Base-by-base conservation (phyloP, 64 coral and sea anemone species). In the Stylophora pistillata region DNA sequence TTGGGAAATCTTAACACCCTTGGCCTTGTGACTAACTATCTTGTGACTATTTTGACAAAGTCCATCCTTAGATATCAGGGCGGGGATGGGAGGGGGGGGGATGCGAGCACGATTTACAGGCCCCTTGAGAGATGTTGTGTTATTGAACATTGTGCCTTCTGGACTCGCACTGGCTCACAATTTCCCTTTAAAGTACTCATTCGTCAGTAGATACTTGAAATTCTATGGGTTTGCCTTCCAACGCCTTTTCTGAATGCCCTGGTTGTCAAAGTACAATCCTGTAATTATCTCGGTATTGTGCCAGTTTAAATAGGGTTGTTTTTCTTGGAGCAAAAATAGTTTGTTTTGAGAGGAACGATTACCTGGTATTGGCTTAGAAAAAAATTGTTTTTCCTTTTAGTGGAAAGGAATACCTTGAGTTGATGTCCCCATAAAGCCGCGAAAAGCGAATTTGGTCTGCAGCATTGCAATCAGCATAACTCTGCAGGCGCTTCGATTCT, bases 321-420 rank as follows among this genome's bases (percentile, higher is more conserved):
- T 63, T 65, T 62, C 56, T 82, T 82, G 78, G 59, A 64, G 56
- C 75, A 47, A 70, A 84, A 84, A 84, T 69, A 70, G 58, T 69
- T 52, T 70, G 60, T 84, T 84, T 84, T 69, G 33, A 53, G 53
- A 15, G 53, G 4, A 15, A 52, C 34, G 30, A 84, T 70, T 53
- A 53, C 53, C 34, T 7, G 80, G 69, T 69, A 84, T 70, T 53
- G 47, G 61, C 30, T 68, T 84, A 53, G 27, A 15, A 53, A 31
- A 68, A 26, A 68, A 68, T 11, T n/a, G 21, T 28, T 68, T 7
- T 68, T 65, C 37, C 41, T 21, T 32, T 30, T 15, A 0, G 4
- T 17, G 77, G 23, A 59, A 79, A 26, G 64, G 59, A 79, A 56
- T 78, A 2, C 75, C 13, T 56, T 27, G 53, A 3, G 28, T 78